Evolutionary conservation across 2,113 vertebrate genomes (phyloP), one percentile per base, ranked within the genome.

Genomic region (Limnothrissa miodon): DNA sequence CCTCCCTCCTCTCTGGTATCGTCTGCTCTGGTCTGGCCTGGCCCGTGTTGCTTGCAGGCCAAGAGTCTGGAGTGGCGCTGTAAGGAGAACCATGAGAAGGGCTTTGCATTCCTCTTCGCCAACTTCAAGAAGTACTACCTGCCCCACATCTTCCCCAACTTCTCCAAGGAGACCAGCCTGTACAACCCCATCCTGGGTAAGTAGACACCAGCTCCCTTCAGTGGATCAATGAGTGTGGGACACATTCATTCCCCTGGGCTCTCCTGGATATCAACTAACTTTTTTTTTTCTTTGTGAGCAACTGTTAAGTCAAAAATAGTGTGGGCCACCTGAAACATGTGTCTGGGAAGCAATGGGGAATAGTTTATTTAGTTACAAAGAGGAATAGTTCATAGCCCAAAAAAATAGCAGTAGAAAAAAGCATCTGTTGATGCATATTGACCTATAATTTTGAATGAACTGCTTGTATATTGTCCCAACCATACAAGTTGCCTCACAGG

Each of bases 61-160:
- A 98, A 99, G 89, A 98, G 97, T 93, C 96, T 99, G 85, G 97
- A 99, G 94, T 99, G 98, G 98, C 97, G 96, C 88, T 98, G 96
- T 92, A 98, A 98, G 91, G 98, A 99, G 92, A 99, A 99, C 89
- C 98, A 99, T 85, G 98, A 99, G 92, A 98, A 95, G 84, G 98
- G 97, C 91, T 99, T 99, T 92, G 98, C 96, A 83, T 99, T 99
- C 93, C 95, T 99, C 86, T 99, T 99, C 90, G 96, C 94, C 89
- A 96, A 98, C 94, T 99, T 99, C 94, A 97, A 97, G 94, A 99
- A 98, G 93, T 98, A 96, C 92, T 99, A 99, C 89, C 96, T 99
- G 92, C 97, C 97, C 93, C 97, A 97, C 91, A 98, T 99, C 94
- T 99, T 99, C 82, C 97, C 98, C 87, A 98, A 97, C 91, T 98